phyloP scores from a whole-genome alignment of 2,113 vertebrate species.

The Dinomys branickii region DNA sequence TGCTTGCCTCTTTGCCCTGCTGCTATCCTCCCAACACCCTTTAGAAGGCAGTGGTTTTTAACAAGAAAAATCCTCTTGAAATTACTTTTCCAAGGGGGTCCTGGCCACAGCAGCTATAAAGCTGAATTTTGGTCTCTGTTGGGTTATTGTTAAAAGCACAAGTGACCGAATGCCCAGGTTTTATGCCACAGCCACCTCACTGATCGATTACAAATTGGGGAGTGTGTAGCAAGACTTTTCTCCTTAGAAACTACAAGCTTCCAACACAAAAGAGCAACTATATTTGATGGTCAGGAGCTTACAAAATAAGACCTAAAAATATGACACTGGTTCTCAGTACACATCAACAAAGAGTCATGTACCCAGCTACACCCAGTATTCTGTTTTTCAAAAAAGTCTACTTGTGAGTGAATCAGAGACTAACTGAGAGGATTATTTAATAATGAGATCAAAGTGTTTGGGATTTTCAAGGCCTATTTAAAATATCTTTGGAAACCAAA shows the following conservation, averaged over 20 bases:
- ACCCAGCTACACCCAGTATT: slow-evolving; percentile 11
- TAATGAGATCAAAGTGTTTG: background rate
- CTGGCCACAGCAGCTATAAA: slow-evolving; percentile 81
- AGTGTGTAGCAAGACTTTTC: slow-evolving; percentile 50
- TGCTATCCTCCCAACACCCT: slow-evolving; percentile 81
- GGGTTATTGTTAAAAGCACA: slow-evolving; percentile 75
- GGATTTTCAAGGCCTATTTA: background rate
- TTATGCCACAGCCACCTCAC: slow-evolving; percentile 50
- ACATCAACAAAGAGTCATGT: background rate
- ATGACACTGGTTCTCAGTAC: background rate
- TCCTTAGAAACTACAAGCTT: slow-evolving; percentile 78
- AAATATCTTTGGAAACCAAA: background rate
- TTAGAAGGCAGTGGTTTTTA: slow-evolving; percentile 84
- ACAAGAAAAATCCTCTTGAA: slow-evolving; percentile 83
- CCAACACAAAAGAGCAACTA: slow-evolving; percentile 58
- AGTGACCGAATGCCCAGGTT: slow-evolving; percentile 73
- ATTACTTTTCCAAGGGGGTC: slow-evolving; percentile 78
- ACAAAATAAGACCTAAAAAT: slow-evolving; percentile 52
- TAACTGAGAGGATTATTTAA: background rate
- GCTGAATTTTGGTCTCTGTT: slow-evolving; percentile 71
- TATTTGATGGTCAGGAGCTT: slow-evolving; percentile 58
- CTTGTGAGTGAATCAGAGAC: background rate
- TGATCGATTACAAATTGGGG: slow-evolving; percentile 71
- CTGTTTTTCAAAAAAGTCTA: background rate
- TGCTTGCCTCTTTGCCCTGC: slow-evolving; percentile 64